Evolutionary conservation across 2,797 vertebrate species (phyloP).

Genomic region (Chiropotes sagulatus): DNA sequence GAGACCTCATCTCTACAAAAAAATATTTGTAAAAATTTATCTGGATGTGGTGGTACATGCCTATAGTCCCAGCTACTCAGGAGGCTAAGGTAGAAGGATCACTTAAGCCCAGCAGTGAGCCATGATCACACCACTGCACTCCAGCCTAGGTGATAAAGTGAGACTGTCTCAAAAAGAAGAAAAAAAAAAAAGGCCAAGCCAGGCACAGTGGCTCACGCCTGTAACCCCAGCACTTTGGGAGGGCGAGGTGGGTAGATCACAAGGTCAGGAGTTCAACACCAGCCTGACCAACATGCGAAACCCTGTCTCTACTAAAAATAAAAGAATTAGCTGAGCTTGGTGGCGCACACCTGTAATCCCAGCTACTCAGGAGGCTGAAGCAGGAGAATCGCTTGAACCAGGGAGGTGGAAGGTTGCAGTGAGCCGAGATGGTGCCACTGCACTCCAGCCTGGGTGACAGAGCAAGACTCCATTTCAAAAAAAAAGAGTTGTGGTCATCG

Average conservation of each 20-base stretch:
- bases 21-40: neutral
- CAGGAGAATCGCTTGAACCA: too few species aligned
- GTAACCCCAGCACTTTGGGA: too few species aligned
- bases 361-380: too few species aligned
- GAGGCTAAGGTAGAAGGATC: neutral
- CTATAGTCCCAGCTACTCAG: neutral
- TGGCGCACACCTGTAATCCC: too few species aligned
- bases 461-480: neutral
- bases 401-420: neutral
- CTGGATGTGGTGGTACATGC: neutral
- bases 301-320: too few species aligned
- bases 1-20: neutral
- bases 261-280: too few species aligned
- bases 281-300: too few species aligned
- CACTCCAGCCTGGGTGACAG: neutral
- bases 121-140: neutral
- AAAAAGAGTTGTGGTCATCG: neutral
- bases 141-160: neutral
- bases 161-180: neutral
- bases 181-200: neutral
- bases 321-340: too few species aligned
- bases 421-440: neutral
- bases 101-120: neutral
- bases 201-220: too few species aligned
- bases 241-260: too few species aligned